Evolutionary conservation across 2,888 invertebrate genomes (phyloP), one percentile per base, ranked within the genome.

Genomic region (Esperia sulphurella): DNA sequence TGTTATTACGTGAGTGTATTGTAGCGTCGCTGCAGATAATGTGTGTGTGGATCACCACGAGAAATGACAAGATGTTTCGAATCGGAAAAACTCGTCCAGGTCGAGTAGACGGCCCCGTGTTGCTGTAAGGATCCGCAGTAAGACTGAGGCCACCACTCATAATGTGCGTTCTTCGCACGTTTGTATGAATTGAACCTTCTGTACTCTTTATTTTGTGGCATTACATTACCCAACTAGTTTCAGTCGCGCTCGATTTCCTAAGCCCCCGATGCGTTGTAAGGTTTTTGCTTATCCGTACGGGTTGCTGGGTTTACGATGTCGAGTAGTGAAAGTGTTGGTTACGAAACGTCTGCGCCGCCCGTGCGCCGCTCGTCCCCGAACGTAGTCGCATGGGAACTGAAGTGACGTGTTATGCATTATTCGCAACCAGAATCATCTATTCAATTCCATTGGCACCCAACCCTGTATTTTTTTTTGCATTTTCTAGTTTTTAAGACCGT

Each of bases 251-350:
- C 68, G 72, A 75, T 79, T 79, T 80, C 77, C 65, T 75, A 79
- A 79, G 73, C 57, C 56, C 61, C 61, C 66, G 59, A 68, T 70
- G 65, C 61, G 61, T 58, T 65, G 21, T 21, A 48, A 63, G 59
- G 70, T 74, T 80, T 74, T 75, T 74, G 70, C 68, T 54, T 61
- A 68, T 64, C 57, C 57, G 55, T 58, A 59, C 60, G 61, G 59
- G 53, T 66, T 66, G 66, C 65, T 68, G 57, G 66, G 66, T 72
- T 68, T 68, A 69, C 65, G 59, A 70, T 70, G 66, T 57, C 54
- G 58, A 62, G 50, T 50, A 71, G 79, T 79, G 81, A 83, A 82
- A 79, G 80, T 80, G 71, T 65, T 55, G 61, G 59, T 79, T 79
- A 71, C 71, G 74, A 70, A 75, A 79, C 61, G 54, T 53, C 47